These are phyloP conservation scores for Tragelaphus strepsiceros DNA, from an alignment of 2,113 vertebrate genomes.

Conservation along the genomic window DNA sequence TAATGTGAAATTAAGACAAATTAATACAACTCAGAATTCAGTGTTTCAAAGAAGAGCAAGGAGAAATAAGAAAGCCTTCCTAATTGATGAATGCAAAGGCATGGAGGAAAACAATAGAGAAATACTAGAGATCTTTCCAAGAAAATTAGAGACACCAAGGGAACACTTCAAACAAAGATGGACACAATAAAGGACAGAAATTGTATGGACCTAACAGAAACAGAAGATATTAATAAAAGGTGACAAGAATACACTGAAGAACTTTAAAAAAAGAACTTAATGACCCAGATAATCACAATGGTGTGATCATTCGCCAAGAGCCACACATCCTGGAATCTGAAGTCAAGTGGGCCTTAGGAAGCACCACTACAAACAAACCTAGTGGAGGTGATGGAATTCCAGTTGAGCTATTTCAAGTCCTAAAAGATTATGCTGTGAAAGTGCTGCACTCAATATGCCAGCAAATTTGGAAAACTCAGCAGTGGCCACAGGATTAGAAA, in stretches of 20 bases:
- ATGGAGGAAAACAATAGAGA: neutral
- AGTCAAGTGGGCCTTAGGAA: neutral
- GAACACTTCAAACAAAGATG: neutral
- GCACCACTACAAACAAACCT: neutral
- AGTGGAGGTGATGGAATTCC: neutral
- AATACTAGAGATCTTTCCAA: neutral
- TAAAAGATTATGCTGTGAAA: neutral
- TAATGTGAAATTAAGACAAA: neutral
- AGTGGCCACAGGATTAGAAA: neutral
- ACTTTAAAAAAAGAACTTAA: neutral
- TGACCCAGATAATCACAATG: neutral
- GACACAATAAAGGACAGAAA: neutral
- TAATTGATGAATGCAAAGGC: neutral
- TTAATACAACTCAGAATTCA: neutral
- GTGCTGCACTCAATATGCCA: neutral
- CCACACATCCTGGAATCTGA: fast-evolving
- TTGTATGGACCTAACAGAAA: neutral
- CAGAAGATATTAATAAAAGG: neutral
- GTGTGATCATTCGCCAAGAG: neutral
- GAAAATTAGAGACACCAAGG: neutral
- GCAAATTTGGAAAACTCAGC: neutral
- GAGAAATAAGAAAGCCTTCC: neutral
- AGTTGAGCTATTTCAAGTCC: neutral
- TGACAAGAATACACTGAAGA: neutral
- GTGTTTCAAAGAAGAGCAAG: neutral